phyloP scores from a whole-genome alignment of 2,888 invertebrate genomes.

The Mactromeris polynyma region DNA sequence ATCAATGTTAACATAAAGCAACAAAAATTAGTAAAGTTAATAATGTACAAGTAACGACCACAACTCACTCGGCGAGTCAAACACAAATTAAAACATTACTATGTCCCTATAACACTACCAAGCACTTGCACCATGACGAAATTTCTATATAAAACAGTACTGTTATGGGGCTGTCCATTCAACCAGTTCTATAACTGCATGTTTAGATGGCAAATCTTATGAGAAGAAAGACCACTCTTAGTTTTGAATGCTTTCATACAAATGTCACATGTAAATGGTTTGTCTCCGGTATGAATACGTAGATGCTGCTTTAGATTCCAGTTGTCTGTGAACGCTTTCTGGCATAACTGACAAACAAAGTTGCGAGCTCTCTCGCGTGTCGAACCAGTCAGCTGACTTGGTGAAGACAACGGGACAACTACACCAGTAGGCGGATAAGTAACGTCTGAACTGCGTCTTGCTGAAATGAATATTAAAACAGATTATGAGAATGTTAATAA shows the following conservation, averaged over 20 bases:
- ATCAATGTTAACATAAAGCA: too few species aligned
- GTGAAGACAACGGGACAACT: background rate
- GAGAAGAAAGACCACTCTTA: slow-evolving; percentile 18
- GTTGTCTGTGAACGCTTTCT: slow-evolving; percentile 43
- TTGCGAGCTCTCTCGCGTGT: background rate
- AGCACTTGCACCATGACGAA: too few species aligned
- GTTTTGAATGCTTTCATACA: slow-evolving; percentile 31
- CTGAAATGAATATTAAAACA: background rate
- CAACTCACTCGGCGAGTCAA: too few species aligned
- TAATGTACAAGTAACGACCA: too few species aligned
- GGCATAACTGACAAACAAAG: slow-evolving; percentile 28
- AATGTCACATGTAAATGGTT: slow-evolving; percentile 18
- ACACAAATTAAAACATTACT: too few species aligned
- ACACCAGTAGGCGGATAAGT: background rate
- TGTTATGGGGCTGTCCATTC: too few species aligned
- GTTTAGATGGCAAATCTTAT: slow-evolving; percentile 25
- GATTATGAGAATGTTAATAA: background rate
- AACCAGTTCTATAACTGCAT: background rate
- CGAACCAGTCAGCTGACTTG: background rate
- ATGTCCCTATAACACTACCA: too few species aligned
- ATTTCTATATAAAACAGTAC: too few species aligned
- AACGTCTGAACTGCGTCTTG: background rate
- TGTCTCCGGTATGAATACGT: slow-evolving; percentile 25
- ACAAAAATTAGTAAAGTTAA: too few species aligned
- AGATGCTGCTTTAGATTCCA: slow-evolving; percentile 38